Evolutionary conservation across 2,888 invertebrate species (phyloP), one percentile per base, ranked within the genome.

Genomic region (Drosophila multiciliata): DNA sequence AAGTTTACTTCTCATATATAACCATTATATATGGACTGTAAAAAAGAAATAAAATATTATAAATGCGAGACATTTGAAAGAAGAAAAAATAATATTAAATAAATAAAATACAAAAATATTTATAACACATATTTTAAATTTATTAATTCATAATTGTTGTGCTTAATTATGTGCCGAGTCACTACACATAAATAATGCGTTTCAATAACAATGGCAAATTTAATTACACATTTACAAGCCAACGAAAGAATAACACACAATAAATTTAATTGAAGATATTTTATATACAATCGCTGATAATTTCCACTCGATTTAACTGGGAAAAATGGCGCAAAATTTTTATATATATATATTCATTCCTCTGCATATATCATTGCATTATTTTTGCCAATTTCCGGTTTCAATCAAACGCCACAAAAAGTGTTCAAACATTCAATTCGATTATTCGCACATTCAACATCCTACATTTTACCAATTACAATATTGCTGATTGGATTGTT

Each of bases 401-500:
- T 75, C 87, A 83, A 83, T 83, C 83, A 83, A 86, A 78, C 53
- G 71, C 73, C 83, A 69, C 75, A 86, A 82, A 86, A 74, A 88
- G 81, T 89, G 86, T 83, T 78, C 87, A 81, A 67, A 63, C 62
- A 75, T 80, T 72, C 76, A 76, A 80, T 80, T 72, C 76, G 80
- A 80, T 80, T 67, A 75, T 66, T 61, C 64, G 61, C 80, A 62
- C 74, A 69, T 69, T 88, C 72, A 73, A 67, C 68, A 78, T 87
- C 81, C 79, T 82, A 66, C 85, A 79, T 87, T 86, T 76, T 75
- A 79, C 73, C 87, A 85, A 85, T 85, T 89, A 87, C 85, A 79
- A 73, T 73, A 79, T 69, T 62, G 74, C 73, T 89, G 87, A 85
- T 85, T 89, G 89, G 82, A 89, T 85, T 85, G 89, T 82, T 89